Evolutionary conservation across 2,113 vertebrate species (phyloP), one percentile per base, ranked within the genome.

Genomic region (Lucifuga dentata): DNA sequence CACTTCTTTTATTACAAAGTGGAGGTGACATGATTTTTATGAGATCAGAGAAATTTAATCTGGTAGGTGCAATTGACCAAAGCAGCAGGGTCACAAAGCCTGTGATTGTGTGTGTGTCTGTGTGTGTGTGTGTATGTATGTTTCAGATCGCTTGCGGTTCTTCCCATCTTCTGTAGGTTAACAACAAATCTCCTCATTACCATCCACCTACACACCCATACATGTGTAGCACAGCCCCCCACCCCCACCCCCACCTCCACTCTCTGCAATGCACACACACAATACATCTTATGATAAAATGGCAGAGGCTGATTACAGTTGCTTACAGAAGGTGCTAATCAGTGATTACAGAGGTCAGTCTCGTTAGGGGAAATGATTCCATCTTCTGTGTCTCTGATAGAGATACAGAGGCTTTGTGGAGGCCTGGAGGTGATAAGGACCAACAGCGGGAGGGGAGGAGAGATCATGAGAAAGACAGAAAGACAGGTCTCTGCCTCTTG

Each of bases 291-390:
- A 57, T 67, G 41, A 70, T 50, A 53, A 72, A 72, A 66, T 70
- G 59, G 43, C 33, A 38, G 59, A 13, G 64, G 78, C 46, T 89
- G 78, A 86, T 87, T 87, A 78, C 69, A 82, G 57, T 19, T 63
- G 44, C 40, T 15, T 65, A 76, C 26, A 73, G 75, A 61, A 76
- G 70, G 79, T 80, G 67, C 63, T 83, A 83, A 89, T 86, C 82
- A 86, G 74, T 73, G 73, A 84, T 74, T 82, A 80, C 29, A 74
- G 76, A 74, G 66, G 64, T 67, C 67, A 58, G 51, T 68, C 62
- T 77, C 32, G 59, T 88, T 77, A 67, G 56, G 55, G 80, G 57
- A 73, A 84, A 84, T 84, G 62, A 84, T 76, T 85, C 74, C 71
- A 72, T 46, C 71, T 60, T 52, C 64, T 8, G 57, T n/a, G n/a